Base-by-base conservation (phyloP, 2,888 invertebrate species). In the Calephelis perditalis region DNA sequence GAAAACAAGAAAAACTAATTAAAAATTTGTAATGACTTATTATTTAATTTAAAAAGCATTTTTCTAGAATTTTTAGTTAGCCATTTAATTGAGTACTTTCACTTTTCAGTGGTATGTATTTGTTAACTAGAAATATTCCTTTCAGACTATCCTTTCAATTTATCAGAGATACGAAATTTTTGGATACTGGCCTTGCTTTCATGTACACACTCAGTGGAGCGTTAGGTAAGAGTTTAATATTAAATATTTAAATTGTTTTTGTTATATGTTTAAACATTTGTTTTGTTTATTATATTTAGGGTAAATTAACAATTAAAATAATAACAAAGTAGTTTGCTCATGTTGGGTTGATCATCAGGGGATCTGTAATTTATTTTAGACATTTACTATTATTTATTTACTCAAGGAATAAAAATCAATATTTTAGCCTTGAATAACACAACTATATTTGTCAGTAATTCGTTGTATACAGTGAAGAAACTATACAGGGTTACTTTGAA, bases 91-190 rank as follows among this genome's bases (percentile, higher is more conserved):
- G 46, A 49, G 49, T 46, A 45, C 66, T 73, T 73, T 73, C 73
- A 73, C 73, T 73, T 72, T 67, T 55, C 63, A 58, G 57, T 59
- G 66, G 9, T 40, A 40, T 47, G 8, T n/a, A 46, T 43, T 15
- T 47, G 43, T 47, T 49, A 26, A 43, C 47, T n/a, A 43, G 37
- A 47, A 65, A 49, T 59, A 45, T 57, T 63, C 58, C 60, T 85
- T 86, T 69, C 85, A 90, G 89, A 63, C 72, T 86, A 71, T 86
- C 85, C 75, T 82, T 81, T 68, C 84, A 86, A 79, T 76, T 86
- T 73, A 77, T 73, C 70, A 82, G 83, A 81, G 81, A 84, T 70
- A 80, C 81, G 65, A 81, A 79, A 73, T 81, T 81, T 68, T 79
- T 88, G 71, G 83, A 83, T 66, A 81, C 77, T 76, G 83, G 87